Evolutionary conservation across 2,113 vertebrate species (phyloP), one percentile per base, ranked within the genome.

Genomic region (Ondatra zibethicus): DNA sequence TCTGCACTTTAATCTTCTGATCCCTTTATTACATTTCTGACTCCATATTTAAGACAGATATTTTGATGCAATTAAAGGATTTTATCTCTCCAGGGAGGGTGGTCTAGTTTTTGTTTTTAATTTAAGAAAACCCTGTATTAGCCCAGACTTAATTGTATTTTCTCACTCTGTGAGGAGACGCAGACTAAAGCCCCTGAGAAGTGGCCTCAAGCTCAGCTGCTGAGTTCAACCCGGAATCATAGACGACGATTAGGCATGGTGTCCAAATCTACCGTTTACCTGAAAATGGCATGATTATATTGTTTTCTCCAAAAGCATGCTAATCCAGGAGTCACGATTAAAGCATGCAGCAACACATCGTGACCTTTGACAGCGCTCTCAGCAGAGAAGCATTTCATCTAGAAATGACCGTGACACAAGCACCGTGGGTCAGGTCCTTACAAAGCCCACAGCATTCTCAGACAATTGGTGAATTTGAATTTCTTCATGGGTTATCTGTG

Each of bases 21-120:
- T 84, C 55, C 85, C 72, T 96, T 88, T 88, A 87, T 96, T 96
- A 97, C 95, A 86, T 78, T 93, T 96, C 72, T 97, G 72, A 58
- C 66, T 96, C 87, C 73, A 70, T 93, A 93, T 95, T 96, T 89
- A 95, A 96, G 66, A 88, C 91, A 96, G 66, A 88, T 92, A 25
- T 93, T 95, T 96, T 93, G 68, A 84, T 92, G 42, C 10, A 87
- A 93, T 97, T 97, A 97, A 96, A 92, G 81, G 96, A 97, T 97
- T 97, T 97, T 72, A 13, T n/a, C 63, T 84, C 23, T 86, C 94
- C 86, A 70, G 16, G 7, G 65, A 75, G 68, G 95, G 92, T 97
- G 88, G 86, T 96, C 82, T 96, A 27, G 78, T 82, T 92, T 65
- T 76, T 61, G 36, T 47, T 76, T 66, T 94, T 86, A n/a, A 92